Evolutionary conservation across 1,140 invertebrate genomes (phyloP).

Genomic region (Ceratina japonica): DNA sequence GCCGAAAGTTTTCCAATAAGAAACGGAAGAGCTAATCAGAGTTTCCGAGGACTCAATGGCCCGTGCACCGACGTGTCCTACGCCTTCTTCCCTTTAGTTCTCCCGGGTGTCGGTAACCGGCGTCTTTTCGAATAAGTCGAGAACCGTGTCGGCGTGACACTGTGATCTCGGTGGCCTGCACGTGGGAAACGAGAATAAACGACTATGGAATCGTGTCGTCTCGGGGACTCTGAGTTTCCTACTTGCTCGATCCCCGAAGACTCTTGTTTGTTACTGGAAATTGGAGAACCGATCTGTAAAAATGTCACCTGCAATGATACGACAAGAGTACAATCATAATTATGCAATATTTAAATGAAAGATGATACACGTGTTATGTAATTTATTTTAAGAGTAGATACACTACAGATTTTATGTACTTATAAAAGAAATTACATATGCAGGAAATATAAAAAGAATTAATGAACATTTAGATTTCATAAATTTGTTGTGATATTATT

Average conservation of each 20-base stretch:
- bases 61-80: constrained; percentile 54
- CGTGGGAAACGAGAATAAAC: not conserved
- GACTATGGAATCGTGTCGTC: not conserved
- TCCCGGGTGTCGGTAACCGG: not conserved
- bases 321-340: no score
- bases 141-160: not conserved
- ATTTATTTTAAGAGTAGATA: no score
- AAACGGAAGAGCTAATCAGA: constrained; percentile 74
- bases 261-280: not conserved
- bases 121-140: not conserved
- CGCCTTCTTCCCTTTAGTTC: not conserved
- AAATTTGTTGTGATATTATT: no score
- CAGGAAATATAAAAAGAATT: no score
- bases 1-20: constrained; percentile 67
- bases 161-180: not conserved
- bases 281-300: not conserved
- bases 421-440: no score
- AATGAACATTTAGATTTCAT: no score
- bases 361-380: no score
- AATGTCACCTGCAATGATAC: no score
- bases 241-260: no score
- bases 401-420: no score
- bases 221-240: not conserved
- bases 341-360: no score
- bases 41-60: constrained; percentile 69